A percentile compares a stretch with the other conserved stretches of the same genome.
phyloP scores from a whole-genome alignment of 2,797 vertebrate genomes.

The Hippocampus kuda region DNA sequence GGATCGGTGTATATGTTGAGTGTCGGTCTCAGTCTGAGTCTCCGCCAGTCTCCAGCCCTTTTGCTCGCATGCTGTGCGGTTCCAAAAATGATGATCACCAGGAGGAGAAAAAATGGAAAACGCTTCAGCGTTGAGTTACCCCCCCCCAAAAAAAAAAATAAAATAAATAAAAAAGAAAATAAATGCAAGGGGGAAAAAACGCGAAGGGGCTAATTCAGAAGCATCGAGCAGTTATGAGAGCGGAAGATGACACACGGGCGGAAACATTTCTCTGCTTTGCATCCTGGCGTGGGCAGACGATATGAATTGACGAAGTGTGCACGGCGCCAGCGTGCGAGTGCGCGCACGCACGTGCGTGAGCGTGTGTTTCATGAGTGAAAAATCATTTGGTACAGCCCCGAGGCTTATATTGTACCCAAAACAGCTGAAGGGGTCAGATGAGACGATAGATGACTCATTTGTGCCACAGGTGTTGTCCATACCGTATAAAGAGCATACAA shows the following conservation, averaged over 20 bases:
- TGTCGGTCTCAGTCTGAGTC: conserved; percentile 43
- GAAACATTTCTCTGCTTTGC: conserved; percentile 44
- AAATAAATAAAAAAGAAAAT: conserved; percentile 15
- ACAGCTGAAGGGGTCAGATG: conserved; percentile 22
- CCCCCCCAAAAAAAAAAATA: no score
- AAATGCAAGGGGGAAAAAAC: not conserved
- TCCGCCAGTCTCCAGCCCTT: conserved; percentile 41
- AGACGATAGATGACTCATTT: conserved; percentile 33
- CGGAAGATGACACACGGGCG: conserved; percentile 31
- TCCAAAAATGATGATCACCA: conserved; percentile 18
- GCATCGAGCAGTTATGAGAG: conserved; percentile 23
- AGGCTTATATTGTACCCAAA: not conserved
- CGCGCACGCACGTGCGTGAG: not conserved
- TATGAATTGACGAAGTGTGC: conserved; percentile 20
- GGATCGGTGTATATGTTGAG: not conserved
- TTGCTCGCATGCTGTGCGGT: conserved; percentile 46
- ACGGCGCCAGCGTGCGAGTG: not conserved
- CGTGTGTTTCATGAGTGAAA: not conserved
- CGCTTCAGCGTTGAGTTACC: not conserved
- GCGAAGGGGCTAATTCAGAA: conserved; percentile 8
- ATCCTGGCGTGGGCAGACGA: conserved; percentile 57
- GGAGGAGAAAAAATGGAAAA: not conserved
- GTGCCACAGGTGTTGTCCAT: conserved; percentile 7
- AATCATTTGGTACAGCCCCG: not conserved
- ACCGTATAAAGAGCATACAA: not conserved